A percentile compares a stretch with the other conserved stretches of the same genome.
Conservation (phyloP, 92 coral and sea anemone genomes). For the Parazoanthus atlanticus region DNA sequence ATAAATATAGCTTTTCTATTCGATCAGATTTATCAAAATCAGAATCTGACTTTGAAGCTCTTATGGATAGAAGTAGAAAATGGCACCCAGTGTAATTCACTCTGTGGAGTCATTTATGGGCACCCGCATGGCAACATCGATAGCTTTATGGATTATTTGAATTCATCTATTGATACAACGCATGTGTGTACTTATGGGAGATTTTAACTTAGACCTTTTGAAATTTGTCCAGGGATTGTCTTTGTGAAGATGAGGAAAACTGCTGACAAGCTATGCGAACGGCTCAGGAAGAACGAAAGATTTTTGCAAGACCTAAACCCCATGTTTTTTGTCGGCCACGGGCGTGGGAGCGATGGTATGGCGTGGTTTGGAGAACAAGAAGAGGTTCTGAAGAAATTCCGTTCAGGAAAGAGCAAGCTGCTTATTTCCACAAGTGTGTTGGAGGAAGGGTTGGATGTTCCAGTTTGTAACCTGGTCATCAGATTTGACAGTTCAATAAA, state of each 20-base stretch:
- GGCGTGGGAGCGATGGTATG: conserved; percentile 93
- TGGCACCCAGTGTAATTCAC: no score
- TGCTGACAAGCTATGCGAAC: conserved; percentile 81
- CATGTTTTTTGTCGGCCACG: conserved; percentile 90
- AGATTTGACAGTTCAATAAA: conserved; percentile 88
- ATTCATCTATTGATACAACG: background rate
- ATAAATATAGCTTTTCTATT: background rate
- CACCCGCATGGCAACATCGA: no score
- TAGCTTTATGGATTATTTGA: background rate
- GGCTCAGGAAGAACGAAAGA: conserved; percentile 55
- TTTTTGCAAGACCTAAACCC: conserved; percentile 71
- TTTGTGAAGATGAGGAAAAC: conserved; percentile 95
- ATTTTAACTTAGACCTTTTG: no score
- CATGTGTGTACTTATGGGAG: no score
- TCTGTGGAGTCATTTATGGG: no score
- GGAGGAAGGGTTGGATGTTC: conserved; percentile 98
- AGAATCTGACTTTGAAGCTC: no score
- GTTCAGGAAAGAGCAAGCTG: conserved; percentile 85
- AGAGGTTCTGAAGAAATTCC: conserved; percentile 78
- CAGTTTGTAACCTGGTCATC: conserved; percentile 90
- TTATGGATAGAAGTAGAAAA: no score
- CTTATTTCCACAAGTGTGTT: conserved; percentile 89
- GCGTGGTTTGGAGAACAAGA: conserved; percentile 95
- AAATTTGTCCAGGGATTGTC: conserved; percentile 69
- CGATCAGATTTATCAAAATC: background rate